A percentile compares a stretch with the other conserved stretches of the same genome.
Evolutionary conservation across 2,888 invertebrate genomes (phyloP).

Genomic region (Zhuqinia jingwanae): DNA sequence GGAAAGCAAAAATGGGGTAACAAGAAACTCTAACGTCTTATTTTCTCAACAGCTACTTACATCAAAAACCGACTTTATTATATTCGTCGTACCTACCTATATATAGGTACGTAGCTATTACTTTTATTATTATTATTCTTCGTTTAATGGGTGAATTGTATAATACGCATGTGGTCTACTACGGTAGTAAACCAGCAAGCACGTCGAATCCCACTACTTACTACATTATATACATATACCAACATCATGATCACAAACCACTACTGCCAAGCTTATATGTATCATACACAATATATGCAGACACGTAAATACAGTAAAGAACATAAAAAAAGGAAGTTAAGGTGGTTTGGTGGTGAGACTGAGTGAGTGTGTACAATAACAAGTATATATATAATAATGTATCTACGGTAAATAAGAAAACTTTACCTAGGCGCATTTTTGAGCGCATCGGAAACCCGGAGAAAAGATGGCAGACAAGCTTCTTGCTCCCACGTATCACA

Average conservation of each 20-base stretch:
- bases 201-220: background rate
- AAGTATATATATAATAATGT: conserved; percentile 33
- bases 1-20: conserved; percentile 28
- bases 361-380: conserved; percentile 50
- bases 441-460: conserved; percentile 76
- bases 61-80: no score
- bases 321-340: conserved; percentile 49
- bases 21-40: conserved; percentile 31
- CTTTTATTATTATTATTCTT: no score
- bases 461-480: conserved; percentile 77
- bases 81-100: no score
- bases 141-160: no score
- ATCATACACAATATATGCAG: background rate
- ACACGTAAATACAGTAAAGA: conserved; percentile 11
- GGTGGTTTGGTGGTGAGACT: conserved; percentile 5
- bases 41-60: no score
- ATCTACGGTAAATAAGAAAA: conserved; percentile 66
- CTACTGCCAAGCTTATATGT: no score
- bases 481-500: conserved; percentile 67
- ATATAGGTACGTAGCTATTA: no score
- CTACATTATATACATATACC: no score
- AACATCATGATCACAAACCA: no score
- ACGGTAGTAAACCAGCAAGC: conserved; percentile 5
- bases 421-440: conserved; percentile 77
- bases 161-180: conserved; percentile 27